Conservation (phyloP, 2,888 invertebrate genomes). For the Drosophila nr. fundita region DNA sequence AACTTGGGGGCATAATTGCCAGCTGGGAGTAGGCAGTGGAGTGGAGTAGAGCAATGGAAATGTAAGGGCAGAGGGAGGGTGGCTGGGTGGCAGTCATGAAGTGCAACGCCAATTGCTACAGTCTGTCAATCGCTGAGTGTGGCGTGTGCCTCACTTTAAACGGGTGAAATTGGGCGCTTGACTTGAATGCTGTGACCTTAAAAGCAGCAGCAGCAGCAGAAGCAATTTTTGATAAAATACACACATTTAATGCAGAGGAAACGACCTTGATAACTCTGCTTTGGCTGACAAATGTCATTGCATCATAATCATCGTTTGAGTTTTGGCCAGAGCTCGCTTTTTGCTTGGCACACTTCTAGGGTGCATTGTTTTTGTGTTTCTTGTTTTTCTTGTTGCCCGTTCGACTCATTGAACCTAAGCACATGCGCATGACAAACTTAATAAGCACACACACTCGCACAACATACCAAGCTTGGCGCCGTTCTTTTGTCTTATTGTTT, state of each 20-base stretch:
- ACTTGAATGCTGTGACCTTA: conserved; percentile 51
- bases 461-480: conserved; percentile 48
- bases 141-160: conserved; percentile 54
- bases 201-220: conserved; percentile 5
- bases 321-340: conserved; percentile 19
- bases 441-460: conserved; percentile 42
- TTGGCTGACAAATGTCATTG: conserved; percentile 47
- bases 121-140: conserved; percentile 50
- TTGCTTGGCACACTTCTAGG: conserved; percentile 72
- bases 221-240: conserved; percentile 27
- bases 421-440: conserved; percentile 72
- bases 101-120: conserved; percentile 45
- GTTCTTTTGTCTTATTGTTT: conserved; percentile 77
- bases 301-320: conserved; percentile 42
- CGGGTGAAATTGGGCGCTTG: conserved; percentile 57
- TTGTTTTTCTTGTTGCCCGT: conserved; percentile 40
- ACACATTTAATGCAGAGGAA: conserved; percentile 37
- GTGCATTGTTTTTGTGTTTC: conserved; percentile 54
- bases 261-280: conserved; percentile 40
- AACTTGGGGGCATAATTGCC: conserved; percentile 58
- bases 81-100: background rate
- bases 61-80: conserved; percentile 11
- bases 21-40: conserved; percentile 47
- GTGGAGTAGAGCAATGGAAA: conserved; percentile 6
- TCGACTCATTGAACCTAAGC: conserved; percentile 78